These are phyloP conservation scores for Heliconius nattereri DNA, from an alignment of 1,140 invertebrate genomes.

Conservation along the genomic window DNA sequence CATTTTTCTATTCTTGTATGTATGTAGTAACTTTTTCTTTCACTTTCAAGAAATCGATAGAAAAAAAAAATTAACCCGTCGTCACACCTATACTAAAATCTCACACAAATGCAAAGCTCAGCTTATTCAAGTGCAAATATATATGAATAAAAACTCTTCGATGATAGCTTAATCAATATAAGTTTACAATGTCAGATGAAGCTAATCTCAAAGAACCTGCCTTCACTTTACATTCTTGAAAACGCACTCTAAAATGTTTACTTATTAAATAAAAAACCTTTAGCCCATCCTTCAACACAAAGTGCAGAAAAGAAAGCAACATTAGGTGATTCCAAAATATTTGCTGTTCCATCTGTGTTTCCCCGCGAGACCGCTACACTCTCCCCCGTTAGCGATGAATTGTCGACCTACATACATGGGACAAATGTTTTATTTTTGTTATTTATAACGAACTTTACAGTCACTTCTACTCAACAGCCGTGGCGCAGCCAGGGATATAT, in stretches of 20 bases:
- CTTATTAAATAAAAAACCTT: slow-evolving; percentile 45
- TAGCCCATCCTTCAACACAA: slow-evolving; percentile 72
- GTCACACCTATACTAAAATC: too few relatives aligned
- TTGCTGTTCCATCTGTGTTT: slow-evolving; percentile 64
- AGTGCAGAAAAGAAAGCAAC: slow-evolving; percentile 72
- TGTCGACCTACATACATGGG: slow-evolving; percentile 61
- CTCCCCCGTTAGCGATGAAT: slow-evolving; percentile 70
- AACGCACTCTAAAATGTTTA: background rate
- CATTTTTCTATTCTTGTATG: too few relatives aligned
- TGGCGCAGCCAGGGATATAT: too few relatives aligned
- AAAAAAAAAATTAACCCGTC: too few relatives aligned
- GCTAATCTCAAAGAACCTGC: background rate
- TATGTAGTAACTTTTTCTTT: too few relatives aligned
- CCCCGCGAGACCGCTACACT: slow-evolving; percentile 58
- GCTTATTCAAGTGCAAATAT: too few relatives aligned
- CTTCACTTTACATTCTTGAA: background rate
- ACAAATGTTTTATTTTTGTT: background rate
- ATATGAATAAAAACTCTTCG: too few relatives aligned
- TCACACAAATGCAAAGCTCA: too few relatives aligned
- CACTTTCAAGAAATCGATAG: too few relatives aligned
- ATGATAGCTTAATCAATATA: too few relatives aligned
- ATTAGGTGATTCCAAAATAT: slow-evolving; percentile 71
- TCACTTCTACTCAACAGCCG: too few relatives aligned
- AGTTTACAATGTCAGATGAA: too few relatives aligned
- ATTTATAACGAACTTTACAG: background rate